Conservation (phyloP, 2,797 vertebrate genomes). For the Agapornis canus region DNA sequence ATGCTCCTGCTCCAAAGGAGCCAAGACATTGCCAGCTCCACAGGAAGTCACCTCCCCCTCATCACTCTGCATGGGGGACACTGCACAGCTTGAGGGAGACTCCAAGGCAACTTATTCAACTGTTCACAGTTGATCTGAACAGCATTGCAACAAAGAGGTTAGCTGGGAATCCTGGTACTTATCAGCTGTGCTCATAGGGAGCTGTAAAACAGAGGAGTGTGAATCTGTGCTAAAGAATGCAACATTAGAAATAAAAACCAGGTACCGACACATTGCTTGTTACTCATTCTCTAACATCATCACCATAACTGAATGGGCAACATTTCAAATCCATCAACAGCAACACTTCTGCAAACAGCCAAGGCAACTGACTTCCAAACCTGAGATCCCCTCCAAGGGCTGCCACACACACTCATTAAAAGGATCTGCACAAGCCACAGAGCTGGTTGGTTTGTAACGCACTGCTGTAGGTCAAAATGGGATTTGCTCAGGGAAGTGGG, state of each 20-base stretch:
- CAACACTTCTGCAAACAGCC: not conserved
- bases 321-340: not conserved
- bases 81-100: not conserved
- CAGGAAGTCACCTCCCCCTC: not conserved
- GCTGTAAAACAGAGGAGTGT: not conserved
- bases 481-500: not conserved
- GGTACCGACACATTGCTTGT: not conserved
- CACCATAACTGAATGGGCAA: not conserved
- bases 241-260: not conserved
- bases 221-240: not conserved
- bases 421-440: not conserved
- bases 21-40: not conserved
- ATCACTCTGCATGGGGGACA: not conserved
- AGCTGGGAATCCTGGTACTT: not conserved
- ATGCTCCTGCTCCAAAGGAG: not conserved
- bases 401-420: not conserved
- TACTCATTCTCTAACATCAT: not conserved
- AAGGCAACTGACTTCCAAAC: not conserved
- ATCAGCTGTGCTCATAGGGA: not conserved
- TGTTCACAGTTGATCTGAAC: not conserved
- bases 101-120: not conserved
- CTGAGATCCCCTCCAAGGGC: not conserved
- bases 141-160: not conserved
- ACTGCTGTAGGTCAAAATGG: not conserved
- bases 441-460: not conserved